Conservation (phyloP, 2,888 invertebrate genomes). For the Antitype chi region DNA sequence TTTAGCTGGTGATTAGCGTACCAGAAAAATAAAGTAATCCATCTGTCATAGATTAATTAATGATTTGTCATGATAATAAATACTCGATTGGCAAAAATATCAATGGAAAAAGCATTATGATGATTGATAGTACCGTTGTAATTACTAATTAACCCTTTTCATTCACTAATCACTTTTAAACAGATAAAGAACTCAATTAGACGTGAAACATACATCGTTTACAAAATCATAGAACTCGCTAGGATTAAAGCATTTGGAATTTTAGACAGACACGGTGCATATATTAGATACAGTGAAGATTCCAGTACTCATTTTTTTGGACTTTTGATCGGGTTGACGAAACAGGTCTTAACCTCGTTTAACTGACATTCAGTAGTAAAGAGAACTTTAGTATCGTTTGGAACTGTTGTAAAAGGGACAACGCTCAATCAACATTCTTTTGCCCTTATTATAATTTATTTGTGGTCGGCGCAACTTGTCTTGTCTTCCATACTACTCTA, state of each 20-base stretch:
- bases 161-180: background rate
- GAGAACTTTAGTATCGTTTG: background rate
- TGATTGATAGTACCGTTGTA: constrained; percentile 4
- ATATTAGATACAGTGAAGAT: background rate
- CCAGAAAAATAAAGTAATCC: background rate
- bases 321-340: background rate
- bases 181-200: constrained; percentile 10
- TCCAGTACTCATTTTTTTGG: background rate
- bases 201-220: background rate
- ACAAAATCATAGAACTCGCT: background rate
- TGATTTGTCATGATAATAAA: constrained; percentile 4
- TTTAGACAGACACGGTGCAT: background rate
- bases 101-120: constrained; percentile 8
- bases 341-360: background rate
- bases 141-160: constrained; percentile 1
- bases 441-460: background rate
- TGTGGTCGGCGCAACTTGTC: background rate
- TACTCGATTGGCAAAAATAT: background rate
- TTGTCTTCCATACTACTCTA: background rate
- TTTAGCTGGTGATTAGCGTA: background rate
- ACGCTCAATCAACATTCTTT: background rate
- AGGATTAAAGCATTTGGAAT: background rate
- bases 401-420: background rate
- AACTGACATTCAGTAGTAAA: background rate
- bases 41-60: background rate